phyloP scores from a whole-genome alignment of 1,140 invertebrate genomes.

The Planococcus citri region DNA sequence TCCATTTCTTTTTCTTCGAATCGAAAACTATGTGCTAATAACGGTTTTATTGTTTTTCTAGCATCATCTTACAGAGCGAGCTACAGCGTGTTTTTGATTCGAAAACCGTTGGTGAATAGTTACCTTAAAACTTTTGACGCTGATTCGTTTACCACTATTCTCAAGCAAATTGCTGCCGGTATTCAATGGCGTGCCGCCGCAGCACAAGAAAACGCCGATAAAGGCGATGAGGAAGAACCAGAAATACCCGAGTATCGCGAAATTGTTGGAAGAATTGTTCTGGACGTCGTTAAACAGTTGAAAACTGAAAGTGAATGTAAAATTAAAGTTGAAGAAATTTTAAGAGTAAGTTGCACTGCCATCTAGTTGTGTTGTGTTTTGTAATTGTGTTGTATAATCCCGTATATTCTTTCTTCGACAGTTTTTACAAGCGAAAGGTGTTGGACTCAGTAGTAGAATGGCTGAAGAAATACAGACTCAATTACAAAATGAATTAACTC shows the following conservation, averaged over 20 bases:
- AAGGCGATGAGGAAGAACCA: slow-evolving; percentile 30
- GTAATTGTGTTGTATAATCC: not conserved
- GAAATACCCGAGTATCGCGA: slow-evolving; percentile 31
- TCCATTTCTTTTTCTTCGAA: not conserved
- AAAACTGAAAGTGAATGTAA: slow-evolving; percentile 8
- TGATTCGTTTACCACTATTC: slow-evolving; percentile 39
- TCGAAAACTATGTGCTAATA: not conserved
- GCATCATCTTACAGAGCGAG: slow-evolving; percentile 29
- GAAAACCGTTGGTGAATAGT: slow-evolving; percentile 41
- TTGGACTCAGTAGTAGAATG: slow-evolving; percentile 44
- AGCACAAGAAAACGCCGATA: no score
- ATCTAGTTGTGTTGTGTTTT: not conserved
- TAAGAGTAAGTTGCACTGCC: slow-evolving; percentile 26
- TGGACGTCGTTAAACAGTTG: slow-evolving; percentile 33
- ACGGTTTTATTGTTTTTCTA: slow-evolving; percentile 24
- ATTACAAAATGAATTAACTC: slow-evolving; percentile 44
- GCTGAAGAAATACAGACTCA: slow-evolving; percentile 47
- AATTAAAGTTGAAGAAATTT: slow-evolving; percentile 26
- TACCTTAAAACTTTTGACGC: slow-evolving; percentile 44
- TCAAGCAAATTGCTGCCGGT: slow-evolving; percentile 38
- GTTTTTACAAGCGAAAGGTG: slow-evolving; percentile 43
- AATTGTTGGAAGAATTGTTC: slow-evolving; percentile 40
- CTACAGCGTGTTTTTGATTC: slow-evolving; percentile 40
- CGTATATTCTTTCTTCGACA: slow-evolving; percentile 31
- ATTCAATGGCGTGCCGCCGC: no score